phyloP scores from a whole-genome alignment of 1,140 invertebrate species.

The Parasteatoda tepidariorum region DNA sequence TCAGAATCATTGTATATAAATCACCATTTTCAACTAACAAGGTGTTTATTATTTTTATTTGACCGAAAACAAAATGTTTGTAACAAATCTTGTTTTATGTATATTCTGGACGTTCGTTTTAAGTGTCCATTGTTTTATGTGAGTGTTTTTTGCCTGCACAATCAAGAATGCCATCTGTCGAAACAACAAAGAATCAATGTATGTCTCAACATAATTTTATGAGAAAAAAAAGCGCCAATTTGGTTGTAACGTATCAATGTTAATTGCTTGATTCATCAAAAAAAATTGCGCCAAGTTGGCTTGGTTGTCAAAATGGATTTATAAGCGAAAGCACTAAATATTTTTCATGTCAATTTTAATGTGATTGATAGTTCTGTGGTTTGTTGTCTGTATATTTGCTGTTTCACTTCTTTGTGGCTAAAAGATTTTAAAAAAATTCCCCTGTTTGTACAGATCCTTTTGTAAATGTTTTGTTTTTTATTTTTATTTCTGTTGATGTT shows the following conservation, averaged over 20 bases:
- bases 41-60: constrained; percentile 16
- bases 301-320: too few species aligned
- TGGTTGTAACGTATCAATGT: too few species aligned
- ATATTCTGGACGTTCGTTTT: constrained; percentile 36
- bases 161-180: constrained; percentile 16
- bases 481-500: neutral
- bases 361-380: constrained; percentile 41
- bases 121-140: constrained; percentile 9
- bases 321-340: neutral
- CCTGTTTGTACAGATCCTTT: neutral
- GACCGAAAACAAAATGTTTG: neutral
- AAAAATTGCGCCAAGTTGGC: too few species aligned
- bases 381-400: constrained; percentile 42
- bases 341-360: constrained; percentile 25
- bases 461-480: neutral
- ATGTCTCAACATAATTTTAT: too few species aligned
- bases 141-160: constrained; percentile 45
- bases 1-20: constrained; percentile 34
- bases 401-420: neutral
- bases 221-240: too few species aligned
- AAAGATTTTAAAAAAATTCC: neutral
- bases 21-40: constrained; percentile 11
- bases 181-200: neutral
- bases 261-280: too few species aligned
- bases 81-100: constrained; percentile 23